Evolutionary conservation across 2,888 invertebrate genomes (phyloP), one percentile per base, ranked within the genome.

Genomic region (Eristalinus aeneus): DNA sequence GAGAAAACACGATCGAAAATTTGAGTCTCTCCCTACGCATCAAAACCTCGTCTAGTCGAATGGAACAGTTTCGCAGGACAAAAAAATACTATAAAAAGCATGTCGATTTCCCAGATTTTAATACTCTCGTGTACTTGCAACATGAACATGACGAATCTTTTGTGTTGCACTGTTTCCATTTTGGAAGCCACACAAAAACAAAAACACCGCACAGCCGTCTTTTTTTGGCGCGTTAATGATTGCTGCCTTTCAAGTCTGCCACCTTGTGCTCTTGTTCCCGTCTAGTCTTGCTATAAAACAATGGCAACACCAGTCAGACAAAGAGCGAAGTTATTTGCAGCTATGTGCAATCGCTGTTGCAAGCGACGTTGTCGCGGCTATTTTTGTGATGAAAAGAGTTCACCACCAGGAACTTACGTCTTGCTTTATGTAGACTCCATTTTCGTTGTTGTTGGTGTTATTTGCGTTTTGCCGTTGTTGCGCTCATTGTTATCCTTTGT

Each of bases 401-500:
- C 32, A 65, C 39, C 64, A n/a, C 39, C n/a, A n/a, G 39, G n/a
- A 39, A n/a, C 39, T 46, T n/a, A 46, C 39, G 76, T 68, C 68
- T 76, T 76, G 76, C 61, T 53, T 23, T 68, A 60, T 74, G 20
- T 32, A 74, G 22, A 12, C 53, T 74, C 16, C 32, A 32, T 63
- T 12, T 31, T 32, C 12, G 10, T 32, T 16, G 12, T n/a, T 54
- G 53, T 31, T 5, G 27, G 27, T 31, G 53, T 11, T 46, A 16
- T 31, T 10, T 31, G 20, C 54, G n/a, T 31, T 63, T 63, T 77
- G 23, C 11, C 64, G 12, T 53, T 72, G 46, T 72, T 71, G 12
- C 46, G 32, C 61, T 72, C 67, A 67, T 73, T 67, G 73, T 65
- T 39, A 63, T 69, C 22, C 61, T 61, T 77, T 69, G 61, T 77